Percentiles rank a stretch among this genome's conserved stretches.
Evolutionary conservation across 2,113 vertebrate genomes (phyloP).

Genomic region (Xyrauchen texanus): DNA sequence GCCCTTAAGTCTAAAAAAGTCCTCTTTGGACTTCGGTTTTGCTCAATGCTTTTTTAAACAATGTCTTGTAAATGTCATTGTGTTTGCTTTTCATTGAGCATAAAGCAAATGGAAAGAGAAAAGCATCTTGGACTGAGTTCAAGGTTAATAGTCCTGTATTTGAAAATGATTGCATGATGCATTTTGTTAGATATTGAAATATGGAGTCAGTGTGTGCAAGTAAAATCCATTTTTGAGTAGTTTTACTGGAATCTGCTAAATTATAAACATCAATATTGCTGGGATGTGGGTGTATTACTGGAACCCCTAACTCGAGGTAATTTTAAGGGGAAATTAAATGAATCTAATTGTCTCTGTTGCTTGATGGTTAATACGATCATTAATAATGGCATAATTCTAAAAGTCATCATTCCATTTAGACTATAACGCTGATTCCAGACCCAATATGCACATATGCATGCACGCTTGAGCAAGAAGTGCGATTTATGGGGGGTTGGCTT

Average conservation of each 20-base stretch:
- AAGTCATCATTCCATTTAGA: too few species aligned
- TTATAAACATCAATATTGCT: constrained; percentile 26
- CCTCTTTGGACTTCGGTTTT: neutral
- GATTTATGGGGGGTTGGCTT: too few species aligned
- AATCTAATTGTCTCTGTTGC: too few species aligned
- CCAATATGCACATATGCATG: too few species aligned
- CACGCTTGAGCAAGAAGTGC: too few species aligned
- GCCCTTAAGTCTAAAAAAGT: neutral
- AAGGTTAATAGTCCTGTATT: neutral
- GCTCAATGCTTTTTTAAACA: neutral
- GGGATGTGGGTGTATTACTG: constrained; percentile 38
- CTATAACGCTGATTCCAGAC: too few species aligned
- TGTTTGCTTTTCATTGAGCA: neutral
- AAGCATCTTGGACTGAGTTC: constrained; percentile 22
- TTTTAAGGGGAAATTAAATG: constrained; percentile 33
- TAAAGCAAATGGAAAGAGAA: neutral
- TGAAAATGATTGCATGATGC: neutral
- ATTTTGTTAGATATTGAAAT: constrained; percentile 15
- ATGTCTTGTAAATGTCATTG: constrained; percentile 18
- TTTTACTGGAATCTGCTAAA: constrained; percentile 42
- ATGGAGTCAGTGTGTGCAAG: constrained; percentile 1
- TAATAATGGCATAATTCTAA: too few species aligned
- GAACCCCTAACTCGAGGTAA: constrained; percentile 34
- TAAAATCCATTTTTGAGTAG: constrained; percentile 7
- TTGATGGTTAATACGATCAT: too few species aligned